Conservation (phyloP, 2,113 vertebrate species). For the Sander vitreus region DNA sequence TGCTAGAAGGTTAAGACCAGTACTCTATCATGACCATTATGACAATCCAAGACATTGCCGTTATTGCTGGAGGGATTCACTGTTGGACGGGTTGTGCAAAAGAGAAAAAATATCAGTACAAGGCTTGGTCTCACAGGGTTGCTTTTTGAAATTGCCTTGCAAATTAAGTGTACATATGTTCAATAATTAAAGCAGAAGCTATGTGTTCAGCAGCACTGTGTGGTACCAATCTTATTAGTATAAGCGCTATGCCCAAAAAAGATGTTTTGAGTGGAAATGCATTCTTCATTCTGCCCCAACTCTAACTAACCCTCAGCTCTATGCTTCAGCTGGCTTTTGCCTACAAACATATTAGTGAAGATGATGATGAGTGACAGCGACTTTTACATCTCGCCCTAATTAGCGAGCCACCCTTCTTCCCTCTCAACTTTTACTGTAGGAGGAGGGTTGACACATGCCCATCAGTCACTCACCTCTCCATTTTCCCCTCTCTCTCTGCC, state of each 20-base stretch:
- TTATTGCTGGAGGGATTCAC: slow-evolving; percentile 27
- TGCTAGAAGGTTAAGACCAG: slow-evolving; percentile 25
- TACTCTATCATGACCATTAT: slow-evolving; percentile 47
- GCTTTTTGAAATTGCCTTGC: slow-evolving; percentile 26
- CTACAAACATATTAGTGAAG: slow-evolving; percentile 75
- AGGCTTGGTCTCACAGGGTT: slow-evolving; percentile 14
- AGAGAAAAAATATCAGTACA: slow-evolving; percentile 7
- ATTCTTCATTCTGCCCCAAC: slow-evolving; percentile 32
- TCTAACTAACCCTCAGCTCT: slow-evolving; percentile 62
- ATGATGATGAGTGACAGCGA: slow-evolving; percentile 77
- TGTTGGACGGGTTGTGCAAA: slow-evolving; percentile 1
- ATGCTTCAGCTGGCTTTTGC: slow-evolving; percentile 68
- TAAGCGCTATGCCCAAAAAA: slow-evolving; percentile 12
- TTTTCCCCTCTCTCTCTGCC: slow-evolving; percentile 20
- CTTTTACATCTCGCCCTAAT: slow-evolving; percentile 79
- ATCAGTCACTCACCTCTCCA: slow-evolving; percentile 66
- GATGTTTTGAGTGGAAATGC: slow-evolving; percentile 24
- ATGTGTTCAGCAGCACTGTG: slow-evolving; percentile 20
- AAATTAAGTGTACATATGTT: slow-evolving; percentile 54
- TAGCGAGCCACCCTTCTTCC: slow-evolving; percentile 61
- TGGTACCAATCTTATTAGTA: slow-evolving; percentile 4
- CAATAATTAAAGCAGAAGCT: slow-evolving; percentile 42
- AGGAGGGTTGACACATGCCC: slow-evolving; percentile 70
- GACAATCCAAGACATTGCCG: slow-evolving; percentile 28
- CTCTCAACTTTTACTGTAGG: slow-evolving; percentile 51